Evolutionary conservation across 2,888 invertebrate species (phyloP).

Genomic region (Caenorhabditis panamensis): DNA sequence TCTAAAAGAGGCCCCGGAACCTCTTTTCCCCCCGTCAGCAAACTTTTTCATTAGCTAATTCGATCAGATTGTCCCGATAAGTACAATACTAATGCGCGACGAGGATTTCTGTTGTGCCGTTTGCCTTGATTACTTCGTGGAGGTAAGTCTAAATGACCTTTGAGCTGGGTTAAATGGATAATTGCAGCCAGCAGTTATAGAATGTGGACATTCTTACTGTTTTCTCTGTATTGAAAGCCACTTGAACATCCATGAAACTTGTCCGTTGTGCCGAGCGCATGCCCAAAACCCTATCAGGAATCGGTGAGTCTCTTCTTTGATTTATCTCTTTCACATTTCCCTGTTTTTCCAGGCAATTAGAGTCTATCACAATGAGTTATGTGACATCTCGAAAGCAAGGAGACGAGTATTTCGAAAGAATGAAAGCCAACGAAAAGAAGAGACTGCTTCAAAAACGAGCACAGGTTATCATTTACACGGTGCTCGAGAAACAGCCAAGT

Average conservation of each 20-base stretch:
- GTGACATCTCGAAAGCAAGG: conserved; percentile 17
- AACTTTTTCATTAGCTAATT: conserved; percentile 29
- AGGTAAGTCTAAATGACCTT: conserved; percentile 14
- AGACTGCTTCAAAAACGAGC: conserved; percentile 42
- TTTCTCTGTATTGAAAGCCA: conserved; percentile 52
- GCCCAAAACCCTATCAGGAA: conserved; percentile 34
- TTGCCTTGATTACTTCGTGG: conserved; percentile 57
- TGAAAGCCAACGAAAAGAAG: conserved; percentile 25
- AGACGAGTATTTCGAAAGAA: conserved; percentile 21
- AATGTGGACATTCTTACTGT: conserved; percentile 59
- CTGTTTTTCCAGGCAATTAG: conserved; percentile 40
- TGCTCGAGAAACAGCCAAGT: conserved; percentile 14
- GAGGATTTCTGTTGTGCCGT: conserved; percentile 61
- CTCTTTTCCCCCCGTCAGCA: neutral
- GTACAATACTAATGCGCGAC: conserved; percentile 44
- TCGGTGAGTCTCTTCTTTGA: conserved; percentile 18
- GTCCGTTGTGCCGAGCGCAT: conserved; percentile 43
- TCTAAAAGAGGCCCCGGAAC: conserved; percentile 24
- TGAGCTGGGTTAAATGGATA: neutral
- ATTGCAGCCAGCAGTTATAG: conserved; percentile 50
- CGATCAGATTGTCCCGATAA: conserved; percentile 43
- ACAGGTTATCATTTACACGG: conserved; percentile 32
- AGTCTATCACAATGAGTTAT: conserved; percentile 50
- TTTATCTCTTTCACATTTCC: too few species aligned
- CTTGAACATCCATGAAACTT: conserved; percentile 47